A percentile compares a stretch with the other conserved stretches of the same genome.
phyloP scores from a whole-genome alignment of 2,888 invertebrate genomes.

The Teinopalpus imperialis region DNA sequence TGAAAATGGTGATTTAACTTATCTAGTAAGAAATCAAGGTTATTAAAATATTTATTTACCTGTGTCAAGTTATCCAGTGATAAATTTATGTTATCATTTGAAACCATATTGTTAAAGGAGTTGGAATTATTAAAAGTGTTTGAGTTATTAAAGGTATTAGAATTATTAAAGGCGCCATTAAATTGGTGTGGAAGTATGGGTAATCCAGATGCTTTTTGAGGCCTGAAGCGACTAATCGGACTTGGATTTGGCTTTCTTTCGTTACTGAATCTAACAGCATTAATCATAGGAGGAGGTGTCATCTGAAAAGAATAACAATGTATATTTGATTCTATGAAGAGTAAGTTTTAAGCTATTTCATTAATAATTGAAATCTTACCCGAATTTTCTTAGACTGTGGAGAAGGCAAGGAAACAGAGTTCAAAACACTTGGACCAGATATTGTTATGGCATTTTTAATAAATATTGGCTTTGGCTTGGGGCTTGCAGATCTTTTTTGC shows the following conservation, averaged over 20 bases:
- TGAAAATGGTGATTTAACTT: no score
- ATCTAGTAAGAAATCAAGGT: no score
- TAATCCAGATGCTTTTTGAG: constrained; percentile 40
- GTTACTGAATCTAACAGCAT: constrained; percentile 42
- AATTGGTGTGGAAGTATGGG: constrained; percentile 42
- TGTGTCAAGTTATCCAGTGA: constrained; percentile 74
- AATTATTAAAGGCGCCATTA: constrained; percentile 50
- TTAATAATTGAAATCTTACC: constrained; percentile 55
- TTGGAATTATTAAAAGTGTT: constrained; percentile 24
- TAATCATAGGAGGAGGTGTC: constrained; percentile 39
- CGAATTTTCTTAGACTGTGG: constrained; percentile 55
- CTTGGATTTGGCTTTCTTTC: constrained; percentile 39
- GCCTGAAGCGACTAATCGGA: constrained; percentile 44
- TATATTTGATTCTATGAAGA: no score
- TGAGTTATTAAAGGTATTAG: constrained; percentile 5
- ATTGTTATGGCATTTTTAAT: constrained; percentile 56
- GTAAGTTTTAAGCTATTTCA: no score
- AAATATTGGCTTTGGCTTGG: constrained; percentile 48
- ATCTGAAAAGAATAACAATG: no score
- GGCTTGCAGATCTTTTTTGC: constrained; percentile 57
- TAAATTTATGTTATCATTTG: constrained; percentile 68
- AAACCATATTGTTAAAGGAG: constrained; percentile 36
- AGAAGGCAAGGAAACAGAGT: constrained; percentile 34
- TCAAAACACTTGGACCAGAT: constrained; percentile 39
- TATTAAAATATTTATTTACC: constrained; percentile 39